Evolutionary conservation across 2,113 vertebrate genomes (phyloP).

Genomic region (Reinhardtius hippoglossoides): DNA sequence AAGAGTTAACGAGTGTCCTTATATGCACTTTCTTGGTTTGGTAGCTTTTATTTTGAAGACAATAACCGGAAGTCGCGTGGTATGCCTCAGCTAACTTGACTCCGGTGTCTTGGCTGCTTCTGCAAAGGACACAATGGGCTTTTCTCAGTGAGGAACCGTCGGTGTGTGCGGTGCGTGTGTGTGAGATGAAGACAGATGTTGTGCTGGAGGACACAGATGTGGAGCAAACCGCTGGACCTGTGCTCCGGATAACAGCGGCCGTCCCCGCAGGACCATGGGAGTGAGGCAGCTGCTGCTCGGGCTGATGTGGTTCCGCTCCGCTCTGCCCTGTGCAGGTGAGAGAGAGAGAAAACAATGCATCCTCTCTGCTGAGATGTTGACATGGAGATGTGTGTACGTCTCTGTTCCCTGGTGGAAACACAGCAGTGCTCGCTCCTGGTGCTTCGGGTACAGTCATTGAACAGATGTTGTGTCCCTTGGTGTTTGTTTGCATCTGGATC

Average conservation of each 20-base stretch:
- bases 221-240: constrained; percentile 11
- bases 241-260: constrained; percentile 33
- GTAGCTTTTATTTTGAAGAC: constrained; percentile 52
- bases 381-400: not conserved
- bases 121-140: constrained; percentile 61
- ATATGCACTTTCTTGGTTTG: not conserved
- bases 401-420: not conserved
- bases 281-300: constrained; percentile 42
- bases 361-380: not conserved
- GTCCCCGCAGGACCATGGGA: constrained; percentile 62
- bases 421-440: not conserved
- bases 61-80: fast-evolving
- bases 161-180: not conserved
- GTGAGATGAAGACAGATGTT: constrained; percentile 36
- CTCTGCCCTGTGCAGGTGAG: constrained; percentile 73
- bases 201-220: constrained; percentile 34
- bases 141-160: not conserved
- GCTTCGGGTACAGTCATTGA: not conserved
- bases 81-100: not conserved
- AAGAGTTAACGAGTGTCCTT: not conserved
- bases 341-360: constrained; percentile 40
- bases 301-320: constrained; percentile 63
- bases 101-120: not conserved
- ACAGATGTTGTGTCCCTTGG: not conserved
- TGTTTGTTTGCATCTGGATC: not conserved